A percentile compares a stretch with the other conserved stretches of the same genome.
Evolutionary conservation across 2,888 invertebrate species (phyloP).

Genomic region (Caradrina clavipalpis): DNA sequence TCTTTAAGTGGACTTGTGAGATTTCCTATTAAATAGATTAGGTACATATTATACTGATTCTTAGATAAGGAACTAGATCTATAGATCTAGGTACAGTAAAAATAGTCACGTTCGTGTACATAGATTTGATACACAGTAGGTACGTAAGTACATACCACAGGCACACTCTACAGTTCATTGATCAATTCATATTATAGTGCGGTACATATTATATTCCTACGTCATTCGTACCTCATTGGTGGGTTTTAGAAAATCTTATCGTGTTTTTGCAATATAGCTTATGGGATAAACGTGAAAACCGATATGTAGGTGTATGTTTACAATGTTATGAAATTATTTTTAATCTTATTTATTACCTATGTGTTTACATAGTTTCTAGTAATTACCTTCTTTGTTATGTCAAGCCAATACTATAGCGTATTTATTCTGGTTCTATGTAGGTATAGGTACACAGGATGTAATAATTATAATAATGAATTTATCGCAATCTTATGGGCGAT

Average conservation of each 20-base stretch:
- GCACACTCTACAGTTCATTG: slow-evolving; percentile 1
- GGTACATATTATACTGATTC: slow-evolving; percentile 39
- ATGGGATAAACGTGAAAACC: slow-evolving; percentile 25
- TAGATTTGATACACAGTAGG: background rate
- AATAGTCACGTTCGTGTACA: slow-evolving; percentile 59
- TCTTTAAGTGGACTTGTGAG: slow-evolving; percentile 25
- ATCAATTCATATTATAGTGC: background rate
- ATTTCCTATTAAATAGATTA: slow-evolving; percentile 43
- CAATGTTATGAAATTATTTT: slow-evolving; percentile 35
- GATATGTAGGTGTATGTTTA: background rate
- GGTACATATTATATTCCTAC: background rate
- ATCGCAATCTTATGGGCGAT: background rate
- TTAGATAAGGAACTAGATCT: slow-evolving; percentile 52
- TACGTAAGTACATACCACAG: background rate
- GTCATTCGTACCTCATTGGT: slow-evolving; percentile 2
- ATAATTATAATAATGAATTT: slow-evolving; percentile 8
- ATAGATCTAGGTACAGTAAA: slow-evolving; percentile 27
- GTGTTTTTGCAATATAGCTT: slow-evolving; percentile 35
- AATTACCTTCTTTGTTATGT: slow-evolving; percentile 12
- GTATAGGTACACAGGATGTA: background rate
- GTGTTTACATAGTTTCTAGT: slow-evolving; percentile 3
- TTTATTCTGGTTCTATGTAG: background rate
- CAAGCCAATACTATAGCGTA: slow-evolving; percentile 7
- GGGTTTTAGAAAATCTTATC: slow-evolving; percentile 21
- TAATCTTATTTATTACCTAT: slow-evolving; percentile 26